Base-by-base conservation (phyloP, 1,140 invertebrate species). In the Drosophila rhopaloa region DNA sequence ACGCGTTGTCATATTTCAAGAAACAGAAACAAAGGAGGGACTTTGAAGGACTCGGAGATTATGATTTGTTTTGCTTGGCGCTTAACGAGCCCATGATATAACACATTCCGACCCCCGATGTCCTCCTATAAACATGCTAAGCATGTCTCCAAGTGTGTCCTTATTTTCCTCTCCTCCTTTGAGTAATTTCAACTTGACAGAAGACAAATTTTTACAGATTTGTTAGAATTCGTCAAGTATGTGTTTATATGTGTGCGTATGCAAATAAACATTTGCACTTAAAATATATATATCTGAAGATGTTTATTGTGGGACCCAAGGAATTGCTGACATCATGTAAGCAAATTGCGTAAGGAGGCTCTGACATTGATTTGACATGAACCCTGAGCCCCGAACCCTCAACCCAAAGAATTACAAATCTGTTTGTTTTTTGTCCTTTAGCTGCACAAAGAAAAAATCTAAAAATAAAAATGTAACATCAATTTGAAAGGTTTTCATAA, bases 1-100 rank as follows among this genome's bases (percentile, higher is more conserved):
- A 88, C 79, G 80, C 84, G 62, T 63, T 88, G 79, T 82, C 82
- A 85, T 81, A 85, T 83, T 76, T 83, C 61, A 62, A 51, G 55
- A 37, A 48, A 8, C 57, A 47, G 27, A 43, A 48, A 58, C 43
- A 50, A 50, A 41, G 24, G 48, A 43, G 38, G 29, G 55, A 57
- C 60, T 86, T 71, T 57, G 72, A 74, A 76, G 76, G 76, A 79
- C 84, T 88, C 67, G 56, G 70, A 83, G 82, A 91, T 90, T 90
- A 85, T 90, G 88, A 90, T 90, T 90, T 90, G 86, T 90, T 88
- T 86, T 82, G 71, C 79, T 81, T 86, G 74, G 44, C 72, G 67
- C 82, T 83, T 81, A 88, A 90, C 82, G 76, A 73, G 78, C 73
- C 44, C 86, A 88, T 88, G 79, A 89, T 89, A 88, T 81, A 56